These are phyloP conservation scores for Temnothorax ravouxi DNA, from an alignment of 2,888 invertebrate species.

Conservation along the genomic window DNA sequence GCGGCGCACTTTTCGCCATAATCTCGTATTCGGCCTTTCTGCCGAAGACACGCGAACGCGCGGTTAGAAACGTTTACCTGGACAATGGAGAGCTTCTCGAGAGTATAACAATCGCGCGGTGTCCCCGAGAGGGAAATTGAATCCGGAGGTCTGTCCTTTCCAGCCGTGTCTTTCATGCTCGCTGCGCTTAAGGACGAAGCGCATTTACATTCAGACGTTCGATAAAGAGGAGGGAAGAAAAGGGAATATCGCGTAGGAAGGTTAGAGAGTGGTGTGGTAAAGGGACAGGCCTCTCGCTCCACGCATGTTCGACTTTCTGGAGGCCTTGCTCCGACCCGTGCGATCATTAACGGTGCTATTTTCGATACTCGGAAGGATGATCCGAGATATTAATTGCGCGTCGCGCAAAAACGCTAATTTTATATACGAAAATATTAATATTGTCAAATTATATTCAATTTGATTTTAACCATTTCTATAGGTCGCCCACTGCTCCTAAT, in stretches of 20 bases:
- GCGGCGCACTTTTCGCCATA: not conserved
- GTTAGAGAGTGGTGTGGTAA: not conserved
- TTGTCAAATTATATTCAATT: no score
- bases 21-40: not conserved
- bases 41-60: no score
- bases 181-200: not conserved
- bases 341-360: conserved; percentile 22
- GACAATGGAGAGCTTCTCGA: not conserved
- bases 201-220: not conserved
- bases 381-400: not conserved
- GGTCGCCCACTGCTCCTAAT: no score
- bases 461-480: no score
- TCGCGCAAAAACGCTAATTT: not conserved
- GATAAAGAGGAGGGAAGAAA: not conserved
- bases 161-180: not conserved
- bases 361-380: not conserved
- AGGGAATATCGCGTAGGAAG: not conserved
- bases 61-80: not conserved
- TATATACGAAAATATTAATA: no score
- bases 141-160: not conserved
- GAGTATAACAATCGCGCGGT: not conserved
- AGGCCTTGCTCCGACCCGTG: not conserved
- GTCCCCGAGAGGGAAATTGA: not conserved
- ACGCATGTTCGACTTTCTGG: conserved; percentile 28
- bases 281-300: conserved; percentile 1